Evolutionary conservation across 2,888 invertebrate genomes (phyloP), one percentile per base, ranked within the genome.

Genomic region (Sminthurides aquaticus): DNA sequence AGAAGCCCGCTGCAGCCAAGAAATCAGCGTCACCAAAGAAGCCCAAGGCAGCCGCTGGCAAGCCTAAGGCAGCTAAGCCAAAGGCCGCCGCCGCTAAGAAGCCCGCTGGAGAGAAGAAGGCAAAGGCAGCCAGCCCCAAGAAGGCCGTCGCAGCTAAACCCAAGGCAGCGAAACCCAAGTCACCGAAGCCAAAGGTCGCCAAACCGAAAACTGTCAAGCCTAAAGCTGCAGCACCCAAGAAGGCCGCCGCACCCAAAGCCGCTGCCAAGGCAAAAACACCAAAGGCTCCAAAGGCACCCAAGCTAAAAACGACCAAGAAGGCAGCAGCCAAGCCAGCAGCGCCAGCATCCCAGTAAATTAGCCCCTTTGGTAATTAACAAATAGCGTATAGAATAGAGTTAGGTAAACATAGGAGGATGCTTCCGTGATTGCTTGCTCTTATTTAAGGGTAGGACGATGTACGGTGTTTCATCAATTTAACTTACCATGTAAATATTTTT

Each of bases 271-370:
- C 63, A 0, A 67, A 67, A 43, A 43, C 66, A 18, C 43, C 43
- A 43, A 43, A 70, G 67, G 59, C 69, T 8, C 57, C 67, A 48
- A 66, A 65, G 55, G 62, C 64, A 3, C 67, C 69, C 20, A 70
- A 70, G 55, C 59, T 67, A n/a, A 67, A 67, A 43, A 58, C 66
- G 1, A 65, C 68, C 43, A 69, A 67, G 67, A 59, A 60, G 26
- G 34, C 55, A 15, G 61, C 55, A 28, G 54, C 61, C 3, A 27
- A 48, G 22, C 55, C 55, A n/a, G 11, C 15, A 15, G 43, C 15
- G 15, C 43, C 8, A 43, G 15, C 43, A 11, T 11, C 43, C 15
- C 15, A n/a, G n/a, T n/a, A n/a, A n/a, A n/a, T n/a, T n/a, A n/a
- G n/a, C n/a, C n/a, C n/a, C n/a, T n/a, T n/a, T n/a, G n/a, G n/a